These are phyloP conservation scores for Pelecanus crispus DNA, from an alignment of 2,113 vertebrate genomes.

Conservation along the genomic window DNA sequence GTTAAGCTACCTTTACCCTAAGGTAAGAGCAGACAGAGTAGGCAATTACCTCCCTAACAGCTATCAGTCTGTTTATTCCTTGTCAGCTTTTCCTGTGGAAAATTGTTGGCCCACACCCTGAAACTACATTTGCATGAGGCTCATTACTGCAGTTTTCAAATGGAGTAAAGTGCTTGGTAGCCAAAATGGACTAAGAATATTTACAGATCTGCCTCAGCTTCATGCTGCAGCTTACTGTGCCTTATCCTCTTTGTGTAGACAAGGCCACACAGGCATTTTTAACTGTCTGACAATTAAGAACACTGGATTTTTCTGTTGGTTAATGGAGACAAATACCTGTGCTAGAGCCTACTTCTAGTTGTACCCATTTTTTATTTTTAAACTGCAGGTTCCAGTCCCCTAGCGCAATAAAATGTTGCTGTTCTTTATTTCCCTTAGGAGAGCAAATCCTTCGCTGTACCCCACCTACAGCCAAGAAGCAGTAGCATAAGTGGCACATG, in stretches of 20 bases:
- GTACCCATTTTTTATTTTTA: not conserved
- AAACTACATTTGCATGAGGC: not conserved
- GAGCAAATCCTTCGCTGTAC: conserved; percentile 11
- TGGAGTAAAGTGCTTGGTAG: not conserved
- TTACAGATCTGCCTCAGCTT: not conserved
- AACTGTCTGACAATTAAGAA: not conserved
- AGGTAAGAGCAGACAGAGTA: not conserved
- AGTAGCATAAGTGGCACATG: conserved; percentile 12
- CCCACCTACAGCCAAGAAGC: conserved; percentile 16
- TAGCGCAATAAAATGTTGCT: conserved; percentile 35
- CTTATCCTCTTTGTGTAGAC: not conserved
- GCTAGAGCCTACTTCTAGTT: not conserved
- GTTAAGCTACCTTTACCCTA: not conserved
- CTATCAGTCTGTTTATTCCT: not conserved
- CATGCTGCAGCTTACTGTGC: not conserved
- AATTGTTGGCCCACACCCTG: not conserved
- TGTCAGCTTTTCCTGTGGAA: not conserved
- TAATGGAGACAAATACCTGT: not conserved
- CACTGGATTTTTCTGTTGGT: not conserved
- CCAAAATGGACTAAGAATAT: not conserved
- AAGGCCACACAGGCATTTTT: not conserved
- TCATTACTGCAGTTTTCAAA: not conserved
- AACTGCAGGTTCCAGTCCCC: not conserved
- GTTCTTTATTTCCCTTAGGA: conserved; percentile 30
- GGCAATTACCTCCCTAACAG: not conserved